Evolutionary conservation across 2,113 vertebrate species (phyloP).

Genomic region (Tychaedon coryphoeus): DNA sequence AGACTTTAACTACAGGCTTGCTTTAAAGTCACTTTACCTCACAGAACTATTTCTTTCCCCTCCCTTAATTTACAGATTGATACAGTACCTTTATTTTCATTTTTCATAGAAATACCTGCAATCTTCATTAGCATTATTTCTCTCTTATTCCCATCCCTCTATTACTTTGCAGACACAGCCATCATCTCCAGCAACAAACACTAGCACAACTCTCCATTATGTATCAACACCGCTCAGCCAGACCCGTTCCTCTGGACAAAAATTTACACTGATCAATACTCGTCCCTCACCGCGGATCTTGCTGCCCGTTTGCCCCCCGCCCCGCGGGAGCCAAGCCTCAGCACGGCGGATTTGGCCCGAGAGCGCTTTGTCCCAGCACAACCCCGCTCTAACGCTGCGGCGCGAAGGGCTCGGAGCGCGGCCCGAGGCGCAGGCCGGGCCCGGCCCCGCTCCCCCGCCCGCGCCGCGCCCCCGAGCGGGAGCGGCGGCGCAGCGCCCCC

Average conservation of each 20-base stretch:
- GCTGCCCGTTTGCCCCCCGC: rapidly evolving
- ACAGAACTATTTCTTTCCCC: rapidly evolving
- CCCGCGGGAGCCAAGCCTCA: rapidly evolving
- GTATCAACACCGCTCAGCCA: rapidly evolving
- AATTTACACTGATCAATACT: rapidly evolving
- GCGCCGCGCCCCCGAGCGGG: not conserved
- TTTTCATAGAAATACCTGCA: rapidly evolving
- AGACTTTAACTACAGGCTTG: rapidly evolving
- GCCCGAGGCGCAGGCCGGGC: not conserved
- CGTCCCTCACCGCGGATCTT: rapidly evolving
- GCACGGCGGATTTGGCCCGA: rapidly evolving
- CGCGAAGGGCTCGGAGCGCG: rapidly evolving
- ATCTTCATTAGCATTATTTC: rapidly evolving
- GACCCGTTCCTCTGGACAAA: rapidly evolving
- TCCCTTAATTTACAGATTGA: rapidly evolving
- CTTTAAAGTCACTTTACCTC: rapidly evolving
- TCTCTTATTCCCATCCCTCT: rapidly evolving
- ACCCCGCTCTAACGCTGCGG: rapidly evolving
- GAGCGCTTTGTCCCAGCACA: rapidly evolving
- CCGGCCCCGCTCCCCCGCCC: not conserved
- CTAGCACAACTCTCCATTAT: rapidly evolving
- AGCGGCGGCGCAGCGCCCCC: not conserved
- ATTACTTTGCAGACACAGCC: rapidly evolving
- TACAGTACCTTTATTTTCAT: rapidly evolving
- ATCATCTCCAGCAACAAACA: rapidly evolving